Evolutionary conservation across 2,113 vertebrate genomes (phyloP).

Genomic region (Mola mola): DNA sequence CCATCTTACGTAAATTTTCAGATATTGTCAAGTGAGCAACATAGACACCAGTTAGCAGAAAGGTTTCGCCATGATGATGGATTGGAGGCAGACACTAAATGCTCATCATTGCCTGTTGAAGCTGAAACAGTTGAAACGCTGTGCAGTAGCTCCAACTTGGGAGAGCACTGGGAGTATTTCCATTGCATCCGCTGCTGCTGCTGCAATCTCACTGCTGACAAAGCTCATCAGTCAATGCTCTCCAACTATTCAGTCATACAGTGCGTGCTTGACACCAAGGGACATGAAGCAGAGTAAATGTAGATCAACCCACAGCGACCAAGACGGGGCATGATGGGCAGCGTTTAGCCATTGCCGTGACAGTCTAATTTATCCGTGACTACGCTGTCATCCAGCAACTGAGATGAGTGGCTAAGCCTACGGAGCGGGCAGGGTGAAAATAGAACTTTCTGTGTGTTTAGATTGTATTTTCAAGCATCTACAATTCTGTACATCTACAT

Average conservation of each 20-base stretch:
- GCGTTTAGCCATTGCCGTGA: constrained; percentile 47
- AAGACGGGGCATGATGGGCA: constrained; percentile 34
- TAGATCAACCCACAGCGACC: constrained; percentile 10
- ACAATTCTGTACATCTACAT: constrained; percentile 22
- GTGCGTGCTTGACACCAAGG: constrained; percentile 23
- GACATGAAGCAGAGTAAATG: constrained; percentile 39
- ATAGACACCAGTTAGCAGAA: constrained; percentile 3
- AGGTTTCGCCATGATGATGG: constrained; percentile 10
- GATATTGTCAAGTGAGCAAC: background rate
- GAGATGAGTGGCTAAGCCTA: constrained; percentile 52
- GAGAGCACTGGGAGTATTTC: constrained; percentile 26
- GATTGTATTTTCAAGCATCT: constrained; percentile 20
- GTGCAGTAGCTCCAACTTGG: constrained; percentile 35
- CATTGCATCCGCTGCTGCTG: constrained; percentile 27
- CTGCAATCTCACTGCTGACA: constrained; percentile 48
- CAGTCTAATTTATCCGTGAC: constrained; percentile 58
- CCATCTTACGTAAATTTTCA: constrained; percentile 3
- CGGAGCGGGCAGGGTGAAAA: constrained; percentile 26
- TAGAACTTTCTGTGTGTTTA: constrained; percentile 54
- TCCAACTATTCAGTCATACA: constrained; percentile 53
- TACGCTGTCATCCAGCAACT: constrained; percentile 41
- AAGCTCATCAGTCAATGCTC: constrained; percentile 51
- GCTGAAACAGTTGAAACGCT: constrained; percentile 35
- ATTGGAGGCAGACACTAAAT: constrained; percentile 22
- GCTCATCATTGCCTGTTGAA: too few species aligned